Evolutionary conservation across 1,140 invertebrate species (phyloP).

Genomic region (Drosophila triauraria): DNA sequence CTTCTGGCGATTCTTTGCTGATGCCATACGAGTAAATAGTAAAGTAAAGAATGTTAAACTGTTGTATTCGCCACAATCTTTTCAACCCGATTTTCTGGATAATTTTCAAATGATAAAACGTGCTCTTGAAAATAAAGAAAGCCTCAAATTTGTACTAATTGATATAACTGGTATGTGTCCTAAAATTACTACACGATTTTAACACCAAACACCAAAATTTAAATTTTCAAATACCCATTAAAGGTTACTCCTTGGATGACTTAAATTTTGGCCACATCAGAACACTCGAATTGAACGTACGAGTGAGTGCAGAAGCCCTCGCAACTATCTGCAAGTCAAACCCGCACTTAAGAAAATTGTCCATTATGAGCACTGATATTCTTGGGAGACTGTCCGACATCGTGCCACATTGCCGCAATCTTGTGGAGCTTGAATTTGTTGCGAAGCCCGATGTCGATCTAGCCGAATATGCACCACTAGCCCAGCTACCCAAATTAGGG

Average conservation of each 20-base stretch:
- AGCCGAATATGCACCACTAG: background rate
- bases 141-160: fast-evolving
- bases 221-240: background rate
- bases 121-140: background rate
- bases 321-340: background rate
- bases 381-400: conserved; percentile 3
- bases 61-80: background rate
- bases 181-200: background rate
- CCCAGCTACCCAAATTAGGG: background rate
- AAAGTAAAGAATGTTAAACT: background rate
- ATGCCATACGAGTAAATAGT: background rate
- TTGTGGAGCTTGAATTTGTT: fast-evolving
- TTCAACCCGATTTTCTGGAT: background rate
- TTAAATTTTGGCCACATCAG: background rate
- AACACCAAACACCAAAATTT: background rate
- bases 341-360: fast-evolving
- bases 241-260: background rate
- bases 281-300: background rate
- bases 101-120: background rate
- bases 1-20: background rate
- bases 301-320: background rate
- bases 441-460: background rate
- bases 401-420: background rate
- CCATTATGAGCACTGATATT: background rate
- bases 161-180: background rate